Conservation (phyloP, 1,140 invertebrate species). For the Formica selysi region DNA sequence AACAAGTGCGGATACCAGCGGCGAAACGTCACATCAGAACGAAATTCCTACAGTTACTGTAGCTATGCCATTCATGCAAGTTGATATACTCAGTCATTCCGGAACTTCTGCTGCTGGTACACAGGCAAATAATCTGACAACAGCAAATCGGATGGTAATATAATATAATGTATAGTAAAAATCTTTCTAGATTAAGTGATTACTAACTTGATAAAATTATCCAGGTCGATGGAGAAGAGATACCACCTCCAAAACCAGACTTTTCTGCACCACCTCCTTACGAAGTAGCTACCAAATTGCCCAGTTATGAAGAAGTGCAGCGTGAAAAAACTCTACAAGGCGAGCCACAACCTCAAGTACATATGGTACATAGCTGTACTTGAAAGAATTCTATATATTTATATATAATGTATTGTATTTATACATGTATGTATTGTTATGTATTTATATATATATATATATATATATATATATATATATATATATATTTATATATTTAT, state of each 20-base stretch:
- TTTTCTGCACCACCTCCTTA: constrained; percentile 95
- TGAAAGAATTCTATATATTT: not conserved
- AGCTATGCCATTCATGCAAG: constrained; percentile 72
- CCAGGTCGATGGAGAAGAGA: constrained; percentile 85
- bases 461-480: not conserved
- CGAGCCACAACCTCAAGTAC: constrained; percentile 86
- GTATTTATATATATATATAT: not conserved
- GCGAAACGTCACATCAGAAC: constrained; percentile 62
- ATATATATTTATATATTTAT: not conserved
- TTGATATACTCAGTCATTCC: constrained; percentile 72
- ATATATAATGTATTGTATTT: not conserved
- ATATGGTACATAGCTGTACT: constrained; percentile 76
- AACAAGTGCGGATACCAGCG: constrained; percentile 55
- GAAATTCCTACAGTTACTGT: constrained; percentile 76
- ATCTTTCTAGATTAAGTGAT: constrained; percentile 17
- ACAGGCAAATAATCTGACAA: constrained; percentile 50
- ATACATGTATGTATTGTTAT: not conserved
- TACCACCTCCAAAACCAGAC: constrained; percentile 93
- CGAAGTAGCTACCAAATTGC: constrained; percentile 93
- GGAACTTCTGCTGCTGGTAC: constrained; percentile 59
- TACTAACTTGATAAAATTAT: constrained; percentile 31
- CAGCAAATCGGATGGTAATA: constrained; percentile 64
- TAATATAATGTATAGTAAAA: not conserved
- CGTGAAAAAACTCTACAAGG: constrained; percentile 93
- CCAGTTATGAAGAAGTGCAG: constrained; percentile 96